Evolutionary conservation across 2,113 vertebrate genomes (phyloP).

Genomic region (Rynchops niger): DNA sequence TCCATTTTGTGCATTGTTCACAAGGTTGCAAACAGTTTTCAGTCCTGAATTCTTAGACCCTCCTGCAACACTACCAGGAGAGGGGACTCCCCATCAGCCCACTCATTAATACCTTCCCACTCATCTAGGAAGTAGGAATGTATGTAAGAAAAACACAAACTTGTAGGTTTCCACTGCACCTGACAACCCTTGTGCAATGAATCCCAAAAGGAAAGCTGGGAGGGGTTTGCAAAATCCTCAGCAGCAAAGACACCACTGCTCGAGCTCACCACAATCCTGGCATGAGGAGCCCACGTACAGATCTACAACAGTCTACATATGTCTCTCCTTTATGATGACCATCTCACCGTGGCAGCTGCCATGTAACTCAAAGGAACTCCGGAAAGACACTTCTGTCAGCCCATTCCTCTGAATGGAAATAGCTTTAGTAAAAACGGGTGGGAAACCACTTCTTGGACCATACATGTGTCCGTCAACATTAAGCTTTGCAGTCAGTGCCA

Average conservation of each 20-base stretch:
- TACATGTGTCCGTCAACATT: background rate
- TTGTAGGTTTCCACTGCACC: background rate
- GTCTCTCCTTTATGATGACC: background rate
- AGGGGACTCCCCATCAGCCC: background rate
- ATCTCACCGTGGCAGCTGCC: background rate
- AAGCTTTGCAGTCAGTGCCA: background rate
- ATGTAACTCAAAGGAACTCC: background rate
- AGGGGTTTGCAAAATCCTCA: background rate
- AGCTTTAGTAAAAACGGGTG: background rate
- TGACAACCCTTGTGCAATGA: background rate
- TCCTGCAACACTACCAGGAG: background rate
- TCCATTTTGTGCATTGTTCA: background rate
- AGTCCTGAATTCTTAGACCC: background rate
- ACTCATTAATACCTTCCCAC: background rate
- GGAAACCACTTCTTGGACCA: background rate
- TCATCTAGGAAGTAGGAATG: background rate
- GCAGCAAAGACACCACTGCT: background rate
- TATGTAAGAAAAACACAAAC: background rate
- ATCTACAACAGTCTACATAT: background rate
- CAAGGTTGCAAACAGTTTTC: background rate
- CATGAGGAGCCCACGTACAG: background rate
- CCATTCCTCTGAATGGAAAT: background rate
- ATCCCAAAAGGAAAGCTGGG: background rate
- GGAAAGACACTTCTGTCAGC: background rate
- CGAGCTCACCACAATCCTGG: background rate